These are phyloP conservation scores for Falco concolor DNA, from an alignment of 2,797 vertebrate genomes.

Conservation along the genomic window DNA sequence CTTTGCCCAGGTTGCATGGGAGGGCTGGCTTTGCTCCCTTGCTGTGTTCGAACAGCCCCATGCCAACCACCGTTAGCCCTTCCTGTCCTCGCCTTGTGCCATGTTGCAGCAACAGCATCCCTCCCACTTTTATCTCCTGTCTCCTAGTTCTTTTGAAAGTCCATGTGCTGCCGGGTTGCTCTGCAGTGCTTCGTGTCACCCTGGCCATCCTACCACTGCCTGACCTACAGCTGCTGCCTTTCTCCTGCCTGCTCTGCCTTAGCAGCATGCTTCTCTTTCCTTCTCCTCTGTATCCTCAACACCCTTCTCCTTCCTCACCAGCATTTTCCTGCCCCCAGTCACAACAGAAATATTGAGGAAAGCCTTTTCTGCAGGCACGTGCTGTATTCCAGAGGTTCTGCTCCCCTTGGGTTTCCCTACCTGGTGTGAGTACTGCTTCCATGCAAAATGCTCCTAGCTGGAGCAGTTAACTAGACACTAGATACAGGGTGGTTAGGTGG, in stretches of 20 bases:
- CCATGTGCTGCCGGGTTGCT: rapidly evolving
- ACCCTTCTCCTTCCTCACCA: not conserved
- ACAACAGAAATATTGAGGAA: not conserved
- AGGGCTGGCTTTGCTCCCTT: not conserved
- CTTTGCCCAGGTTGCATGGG: rapidly evolving
- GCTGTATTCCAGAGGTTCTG: not conserved
- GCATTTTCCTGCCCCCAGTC: not conserved
- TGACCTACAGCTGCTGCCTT: not conserved
- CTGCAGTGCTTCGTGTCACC: not conserved
- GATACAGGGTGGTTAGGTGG: not conserved
- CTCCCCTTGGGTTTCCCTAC: not conserved
- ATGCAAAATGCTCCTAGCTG: not conserved
- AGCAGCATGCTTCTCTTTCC: not conserved
- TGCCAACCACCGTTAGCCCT: not conserved
- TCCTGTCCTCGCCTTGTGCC: too few species aligned
- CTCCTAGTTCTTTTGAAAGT: not conserved
- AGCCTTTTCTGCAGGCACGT: not conserved
- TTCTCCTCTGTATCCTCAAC: not conserved
- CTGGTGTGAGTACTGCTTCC: rapidly evolving
- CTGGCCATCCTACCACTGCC: rapidly evolving
- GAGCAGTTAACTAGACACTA: not conserved
- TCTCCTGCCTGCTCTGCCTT: not conserved
- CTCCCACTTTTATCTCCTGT: not conserved
- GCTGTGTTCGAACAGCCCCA: rapidly evolving
- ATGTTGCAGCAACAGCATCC: not conserved